These are phyloP conservation scores for Gastrophysa polygoni DNA, from an alignment of 2,888 invertebrate species.

Conservation along the genomic window DNA sequence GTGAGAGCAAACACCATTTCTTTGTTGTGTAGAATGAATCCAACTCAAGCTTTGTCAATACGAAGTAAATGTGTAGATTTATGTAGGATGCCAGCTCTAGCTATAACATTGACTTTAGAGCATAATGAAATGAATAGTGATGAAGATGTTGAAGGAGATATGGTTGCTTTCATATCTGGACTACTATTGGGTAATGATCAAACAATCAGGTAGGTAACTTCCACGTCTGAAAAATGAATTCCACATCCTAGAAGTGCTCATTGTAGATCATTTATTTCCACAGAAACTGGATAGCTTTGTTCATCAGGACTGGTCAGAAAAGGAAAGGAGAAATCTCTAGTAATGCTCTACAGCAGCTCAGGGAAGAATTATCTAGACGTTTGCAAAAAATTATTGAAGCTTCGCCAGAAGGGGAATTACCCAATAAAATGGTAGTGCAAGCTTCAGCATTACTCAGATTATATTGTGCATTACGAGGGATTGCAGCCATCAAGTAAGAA, in stretches of 20 bases:
- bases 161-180: conserved; percentile 73
- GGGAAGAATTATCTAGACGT: conserved; percentile 77
- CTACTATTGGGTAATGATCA: conserved; percentile 86
- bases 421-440: conserved; percentile 75
- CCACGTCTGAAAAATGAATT: not conserved
- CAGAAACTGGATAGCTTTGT: conserved; percentile 92
- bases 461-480: conserved; percentile 91
- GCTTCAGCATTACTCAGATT: conserved; percentile 89
- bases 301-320: conserved; percentile 86
- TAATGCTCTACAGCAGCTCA: conserved; percentile 70
- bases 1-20: conserved; percentile 76
- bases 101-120: conserved; percentile 81
- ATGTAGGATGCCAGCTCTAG: conserved; percentile 87
- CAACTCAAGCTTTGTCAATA: conserved; percentile 82
- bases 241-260: not conserved
- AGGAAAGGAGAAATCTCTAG: conserved; percentile 76
- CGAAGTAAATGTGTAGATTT: conserved; percentile 88
- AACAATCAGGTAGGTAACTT: conserved; percentile 61
- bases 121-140: conserved; percentile 53
- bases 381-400: conserved; percentile 69
- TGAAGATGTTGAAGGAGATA: conserved; percentile 50
- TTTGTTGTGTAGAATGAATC: conserved; percentile 87
- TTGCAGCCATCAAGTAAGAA: conserved; percentile 85
- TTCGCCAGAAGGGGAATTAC: conserved; percentile 65
- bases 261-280: conserved; percentile 16